These are phyloP conservation scores for Sebastes fasciatus DNA, from an alignment of 2,113 vertebrate species.

Conservation along the genomic window DNA sequence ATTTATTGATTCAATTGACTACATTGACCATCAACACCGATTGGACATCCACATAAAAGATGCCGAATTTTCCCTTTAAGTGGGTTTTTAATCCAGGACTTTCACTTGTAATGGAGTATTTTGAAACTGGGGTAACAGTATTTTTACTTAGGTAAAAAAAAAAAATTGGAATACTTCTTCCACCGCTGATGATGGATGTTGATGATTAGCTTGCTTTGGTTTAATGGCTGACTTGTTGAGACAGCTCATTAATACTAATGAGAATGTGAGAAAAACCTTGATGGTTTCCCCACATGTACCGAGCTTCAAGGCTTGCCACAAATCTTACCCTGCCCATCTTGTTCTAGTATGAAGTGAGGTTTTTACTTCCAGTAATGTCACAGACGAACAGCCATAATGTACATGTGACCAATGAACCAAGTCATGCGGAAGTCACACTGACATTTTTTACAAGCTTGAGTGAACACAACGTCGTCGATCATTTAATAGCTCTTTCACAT, in stretches of 20 bases:
- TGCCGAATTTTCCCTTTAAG: no score
- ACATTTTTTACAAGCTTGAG: neutral
- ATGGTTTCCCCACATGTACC: neutral
- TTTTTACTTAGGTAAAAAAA: neutral
- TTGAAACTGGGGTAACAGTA: neutral
- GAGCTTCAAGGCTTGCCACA: neutral
- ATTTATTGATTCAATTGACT: no score
- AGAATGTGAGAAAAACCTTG: neutral
- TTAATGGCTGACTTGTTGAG: conserved; percentile 5
- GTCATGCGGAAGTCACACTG: neutral
- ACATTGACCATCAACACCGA: no score
- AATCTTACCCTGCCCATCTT: neutral
- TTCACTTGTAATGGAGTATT: neutral
- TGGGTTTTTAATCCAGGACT: no score
- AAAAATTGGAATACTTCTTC: neutral
- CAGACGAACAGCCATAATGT: neutral
- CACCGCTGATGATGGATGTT: neutral
- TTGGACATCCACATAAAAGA: no score
- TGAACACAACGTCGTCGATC: neutral
- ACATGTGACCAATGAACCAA: neutral
- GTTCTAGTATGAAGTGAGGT: neutral
- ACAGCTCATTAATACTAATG: conserved; percentile 33
- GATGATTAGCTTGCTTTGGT: neutral
- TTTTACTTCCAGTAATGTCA: neutral
- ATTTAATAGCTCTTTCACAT: neutral